These are phyloP conservation scores for Eurois occulta DNA, from an alignment of 2,888 invertebrate species.

Conservation along the genomic window DNA sequence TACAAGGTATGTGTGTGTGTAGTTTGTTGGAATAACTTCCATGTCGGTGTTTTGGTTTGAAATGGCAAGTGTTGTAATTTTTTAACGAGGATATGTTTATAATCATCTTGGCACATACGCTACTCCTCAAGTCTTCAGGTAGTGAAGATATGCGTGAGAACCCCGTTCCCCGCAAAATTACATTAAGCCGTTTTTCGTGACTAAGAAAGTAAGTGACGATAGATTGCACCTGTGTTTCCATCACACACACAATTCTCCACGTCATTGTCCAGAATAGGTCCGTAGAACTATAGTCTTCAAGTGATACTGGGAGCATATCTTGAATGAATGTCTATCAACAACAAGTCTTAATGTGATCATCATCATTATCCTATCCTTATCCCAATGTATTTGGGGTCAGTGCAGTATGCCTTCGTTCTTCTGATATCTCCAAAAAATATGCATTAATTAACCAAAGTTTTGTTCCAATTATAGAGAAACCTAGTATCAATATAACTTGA, in stretches of 20 bases:
- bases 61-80: not conserved
- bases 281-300: not conserved
- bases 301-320: not conserved
- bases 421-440: not conserved
- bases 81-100: not conserved
- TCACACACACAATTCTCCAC: too few relatives aligned
- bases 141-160: not conserved
- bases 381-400: not conserved
- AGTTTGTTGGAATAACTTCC: constrained; percentile 39
- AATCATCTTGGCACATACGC: not conserved
- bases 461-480: not conserved
- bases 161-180: not conserved
- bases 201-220: not conserved
- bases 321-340: too few relatives aligned
- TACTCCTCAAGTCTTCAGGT: not conserved
- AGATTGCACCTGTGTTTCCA: not conserved
- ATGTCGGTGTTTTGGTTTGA: constrained; percentile 18
- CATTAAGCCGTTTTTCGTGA: not conserved
- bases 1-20: constrained; percentile 28
- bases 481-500: not conserved
- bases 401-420: not conserved
- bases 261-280: not conserved
- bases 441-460: not conserved
- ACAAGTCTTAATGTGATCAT: not conserved
- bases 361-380: not conserved